Conservation (phyloP, 2,797 vertebrate species). For the Rhincodon typus region DNA sequence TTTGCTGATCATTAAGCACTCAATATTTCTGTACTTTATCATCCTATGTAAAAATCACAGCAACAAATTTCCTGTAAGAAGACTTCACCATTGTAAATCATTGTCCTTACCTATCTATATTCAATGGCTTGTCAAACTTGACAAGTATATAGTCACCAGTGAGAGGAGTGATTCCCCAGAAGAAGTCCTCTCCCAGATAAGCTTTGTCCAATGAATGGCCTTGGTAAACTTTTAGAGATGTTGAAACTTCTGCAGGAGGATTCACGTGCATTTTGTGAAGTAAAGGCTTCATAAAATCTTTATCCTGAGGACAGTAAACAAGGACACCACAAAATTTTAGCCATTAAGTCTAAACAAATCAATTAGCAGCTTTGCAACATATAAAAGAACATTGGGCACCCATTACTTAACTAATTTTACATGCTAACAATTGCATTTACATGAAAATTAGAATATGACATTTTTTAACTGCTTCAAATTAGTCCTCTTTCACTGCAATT, state of each 20-base stretch:
- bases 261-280: slow-evolving; percentile 96
- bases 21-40: neutral
- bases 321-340: neutral
- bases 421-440: neutral
- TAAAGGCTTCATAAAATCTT: slow-evolving; percentile 95
- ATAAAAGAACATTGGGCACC: neutral
- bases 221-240: slow-evolving; percentile 97
- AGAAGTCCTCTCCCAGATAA: slow-evolving; percentile 93
- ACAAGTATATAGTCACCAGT: slow-evolving; percentile 89
- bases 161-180: slow-evolving; percentile 90
- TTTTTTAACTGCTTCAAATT: neutral
- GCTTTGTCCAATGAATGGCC: slow-evolving; percentile 92
- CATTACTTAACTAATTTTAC: neutral
- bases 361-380: neutral
- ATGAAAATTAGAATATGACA: neutral
- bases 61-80: neutral
- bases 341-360: neutral
- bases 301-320: slow-evolving; percentile 68
- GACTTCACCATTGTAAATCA: neutral
- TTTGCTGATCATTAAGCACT: neutral
- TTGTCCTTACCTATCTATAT: slow-evolving; percentile 76
- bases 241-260: slow-evolving; percentile 91
- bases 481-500: neutral
- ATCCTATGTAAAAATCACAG: neutral
- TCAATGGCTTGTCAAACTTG: slow-evolving; percentile 90